phyloP scores from a whole-genome alignment of 2,113 vertebrate genomes.

The Hydrolagus affinis region DNA sequence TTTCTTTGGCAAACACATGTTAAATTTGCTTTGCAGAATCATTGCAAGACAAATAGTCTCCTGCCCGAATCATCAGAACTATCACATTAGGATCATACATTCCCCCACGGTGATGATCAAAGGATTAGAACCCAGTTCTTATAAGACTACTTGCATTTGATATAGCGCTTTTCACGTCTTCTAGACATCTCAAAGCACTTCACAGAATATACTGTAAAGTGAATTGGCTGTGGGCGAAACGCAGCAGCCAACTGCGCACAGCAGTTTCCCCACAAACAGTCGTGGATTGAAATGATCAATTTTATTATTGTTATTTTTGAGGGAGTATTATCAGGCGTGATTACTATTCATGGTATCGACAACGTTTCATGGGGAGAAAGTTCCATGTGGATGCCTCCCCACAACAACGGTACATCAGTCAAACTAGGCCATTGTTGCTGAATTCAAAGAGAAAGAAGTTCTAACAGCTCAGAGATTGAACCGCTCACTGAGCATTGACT shows the following conservation, averaged over 20 bases:
- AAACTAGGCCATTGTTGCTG: neutral
- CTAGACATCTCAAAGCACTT: too few species aligned
- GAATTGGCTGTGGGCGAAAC: too few species aligned
- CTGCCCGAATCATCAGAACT: neutral
- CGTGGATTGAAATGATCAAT: too few species aligned
- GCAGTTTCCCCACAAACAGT: too few species aligned
- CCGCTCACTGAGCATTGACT: neutral
- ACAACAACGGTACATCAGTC: neutral
- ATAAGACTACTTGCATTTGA: too few species aligned
- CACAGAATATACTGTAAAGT: too few species aligned
- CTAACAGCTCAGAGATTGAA: neutral
- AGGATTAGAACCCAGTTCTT: neutral
- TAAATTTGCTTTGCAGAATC: conserved; percentile 10
- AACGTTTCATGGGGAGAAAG: neutral
- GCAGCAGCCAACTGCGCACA: too few species aligned
- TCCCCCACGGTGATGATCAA: neutral
- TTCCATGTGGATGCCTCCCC: neutral
- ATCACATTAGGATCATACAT: neutral
- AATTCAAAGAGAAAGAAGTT: neutral
- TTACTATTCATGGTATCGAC: neutral
- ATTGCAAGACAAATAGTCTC: neutral
- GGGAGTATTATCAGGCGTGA: too few species aligned
- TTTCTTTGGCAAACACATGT: neutral
- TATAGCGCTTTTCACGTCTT: too few species aligned
- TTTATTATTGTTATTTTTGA: too few species aligned